These are phyloP conservation scores for Anguilla obscura DNA, from an alignment of 2,797 vertebrate genomes.

Conservation along the genomic window DNA sequence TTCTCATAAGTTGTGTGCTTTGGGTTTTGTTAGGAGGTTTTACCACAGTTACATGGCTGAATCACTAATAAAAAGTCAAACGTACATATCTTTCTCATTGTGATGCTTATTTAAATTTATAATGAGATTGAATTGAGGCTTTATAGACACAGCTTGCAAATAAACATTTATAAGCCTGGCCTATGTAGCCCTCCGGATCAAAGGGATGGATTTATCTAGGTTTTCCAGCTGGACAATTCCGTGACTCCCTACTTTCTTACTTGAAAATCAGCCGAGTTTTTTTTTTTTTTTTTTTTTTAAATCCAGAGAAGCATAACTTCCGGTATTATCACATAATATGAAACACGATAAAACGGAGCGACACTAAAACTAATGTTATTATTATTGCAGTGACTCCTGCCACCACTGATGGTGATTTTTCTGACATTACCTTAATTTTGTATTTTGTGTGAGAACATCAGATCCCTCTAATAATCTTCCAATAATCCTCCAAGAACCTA, in stretches of 20 bases:
- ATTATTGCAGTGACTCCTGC: slow-evolving; percentile 57
- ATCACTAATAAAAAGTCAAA: not conserved
- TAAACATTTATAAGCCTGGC: not conserved
- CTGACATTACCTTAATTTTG: slow-evolving; percentile 69
- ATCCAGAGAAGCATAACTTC: slow-evolving; percentile 51
- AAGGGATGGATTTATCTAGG: not conserved
- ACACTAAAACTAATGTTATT: slow-evolving; percentile 66
- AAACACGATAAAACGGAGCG: slow-evolving; percentile 58
- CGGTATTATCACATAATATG: slow-evolving; percentile 45
- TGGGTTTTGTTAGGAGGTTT: too few species aligned
- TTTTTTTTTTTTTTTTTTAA: slow-evolving; percentile 14
- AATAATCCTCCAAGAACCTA: slow-evolving; percentile 35
- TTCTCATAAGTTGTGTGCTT: too few species aligned
- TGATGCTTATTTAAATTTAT: not conserved
- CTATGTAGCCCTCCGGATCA: not conserved
- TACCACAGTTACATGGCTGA: not conserved
- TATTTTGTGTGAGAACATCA: slow-evolving; percentile 64
- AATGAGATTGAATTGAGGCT: not conserved
- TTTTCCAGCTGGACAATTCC: not conserved
- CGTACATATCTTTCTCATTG: not conserved
- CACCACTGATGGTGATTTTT: slow-evolving; percentile 51
- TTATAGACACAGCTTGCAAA: not conserved
- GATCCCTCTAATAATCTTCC: slow-evolving; percentile 46
- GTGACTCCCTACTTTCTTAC: not conserved
- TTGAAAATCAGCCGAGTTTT: not conserved